A percentile compares a stretch with the other conserved stretches of the same genome.
phyloP scores from a whole-genome alignment of 2,888 invertebrate species.

The Tryphoninae sp. region DNA sequence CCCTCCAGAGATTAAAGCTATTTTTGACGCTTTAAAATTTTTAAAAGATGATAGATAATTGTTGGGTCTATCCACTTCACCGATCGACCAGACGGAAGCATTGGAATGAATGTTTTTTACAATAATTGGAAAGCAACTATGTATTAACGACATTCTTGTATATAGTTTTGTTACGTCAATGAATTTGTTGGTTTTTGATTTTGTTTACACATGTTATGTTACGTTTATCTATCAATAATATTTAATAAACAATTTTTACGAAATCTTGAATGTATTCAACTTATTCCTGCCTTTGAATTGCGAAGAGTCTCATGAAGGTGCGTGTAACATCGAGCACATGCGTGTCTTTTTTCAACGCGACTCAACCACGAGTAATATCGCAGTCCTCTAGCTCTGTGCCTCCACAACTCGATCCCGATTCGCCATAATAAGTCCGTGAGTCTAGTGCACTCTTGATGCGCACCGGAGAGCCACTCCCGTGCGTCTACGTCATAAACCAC shows the following conservation, averaged over 20 bases:
- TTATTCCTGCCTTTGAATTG: background rate
- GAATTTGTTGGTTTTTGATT: conserved; percentile 24
- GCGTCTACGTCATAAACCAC: conserved; percentile 72
- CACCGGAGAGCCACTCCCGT: conserved; percentile 64
- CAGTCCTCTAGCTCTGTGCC: background rate
- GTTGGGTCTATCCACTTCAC: background rate
- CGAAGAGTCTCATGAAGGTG: background rate
- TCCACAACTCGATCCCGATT: conserved; percentile 71
- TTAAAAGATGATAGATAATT: background rate
- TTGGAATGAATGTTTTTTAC: background rate
- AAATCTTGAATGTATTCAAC: conserved; percentile 1
- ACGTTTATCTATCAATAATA: conserved; percentile 41
- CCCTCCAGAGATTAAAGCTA: background rate
- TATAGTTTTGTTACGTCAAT: conserved; percentile 23
- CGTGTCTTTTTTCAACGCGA: background rate
- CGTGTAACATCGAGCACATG: background rate
- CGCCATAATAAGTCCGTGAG: conserved; percentile 71
- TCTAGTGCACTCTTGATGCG: conserved; percentile 15
- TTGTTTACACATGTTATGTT: conserved; percentile 20
- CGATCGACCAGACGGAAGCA: background rate
- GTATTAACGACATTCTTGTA: conserved; percentile 27
- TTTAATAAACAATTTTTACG: conserved; percentile 54
- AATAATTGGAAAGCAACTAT: background rate
- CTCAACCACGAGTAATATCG: background rate
- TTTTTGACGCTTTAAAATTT: too few relatives aligned